Conservation (phyloP, 2,888 invertebrate genomes). For the Stenchaetothrips biformis region DNA sequence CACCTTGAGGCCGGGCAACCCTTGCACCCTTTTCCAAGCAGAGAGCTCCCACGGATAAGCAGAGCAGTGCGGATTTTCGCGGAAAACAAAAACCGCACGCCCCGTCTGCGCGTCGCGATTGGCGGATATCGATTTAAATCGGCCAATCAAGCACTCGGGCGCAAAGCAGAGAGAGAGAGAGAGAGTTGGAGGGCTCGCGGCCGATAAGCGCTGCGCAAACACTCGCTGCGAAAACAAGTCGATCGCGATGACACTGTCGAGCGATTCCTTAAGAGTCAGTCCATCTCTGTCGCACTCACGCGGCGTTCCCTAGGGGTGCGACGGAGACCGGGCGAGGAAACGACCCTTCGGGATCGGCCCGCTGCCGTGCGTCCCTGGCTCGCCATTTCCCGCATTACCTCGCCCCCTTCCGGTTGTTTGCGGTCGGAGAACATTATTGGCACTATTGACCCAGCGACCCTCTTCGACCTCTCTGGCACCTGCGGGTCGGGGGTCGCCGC, state of each 20-base stretch:
- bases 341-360: too few species aligned
- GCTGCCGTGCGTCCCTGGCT: too few species aligned
- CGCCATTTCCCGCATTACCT: neutral
- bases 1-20: neutral
- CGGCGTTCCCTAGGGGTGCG: too few species aligned
- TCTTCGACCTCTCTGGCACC: neutral
- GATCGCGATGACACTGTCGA: neutral
- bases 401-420: neutral
- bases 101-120: too few species aligned
- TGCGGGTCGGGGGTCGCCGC: neutral
- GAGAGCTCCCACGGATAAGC: neutral
- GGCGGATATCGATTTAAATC: neutral
- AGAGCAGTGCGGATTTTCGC: neutral
- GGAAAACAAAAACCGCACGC: too few species aligned
- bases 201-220: conserved; percentile 1
- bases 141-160: neutral
- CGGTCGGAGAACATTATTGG: conserved; percentile 24
- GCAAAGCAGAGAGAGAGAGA: too few species aligned
- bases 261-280: neutral
- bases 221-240: neutral
- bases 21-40: neutral
- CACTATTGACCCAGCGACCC: conserved; percentile 16
- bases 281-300: too few species aligned
- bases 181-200: neutral
- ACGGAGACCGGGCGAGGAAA: too few species aligned